phyloP scores from a whole-genome alignment of 2,113 vertebrate genomes.

The Apeltes quadracus region DNA sequence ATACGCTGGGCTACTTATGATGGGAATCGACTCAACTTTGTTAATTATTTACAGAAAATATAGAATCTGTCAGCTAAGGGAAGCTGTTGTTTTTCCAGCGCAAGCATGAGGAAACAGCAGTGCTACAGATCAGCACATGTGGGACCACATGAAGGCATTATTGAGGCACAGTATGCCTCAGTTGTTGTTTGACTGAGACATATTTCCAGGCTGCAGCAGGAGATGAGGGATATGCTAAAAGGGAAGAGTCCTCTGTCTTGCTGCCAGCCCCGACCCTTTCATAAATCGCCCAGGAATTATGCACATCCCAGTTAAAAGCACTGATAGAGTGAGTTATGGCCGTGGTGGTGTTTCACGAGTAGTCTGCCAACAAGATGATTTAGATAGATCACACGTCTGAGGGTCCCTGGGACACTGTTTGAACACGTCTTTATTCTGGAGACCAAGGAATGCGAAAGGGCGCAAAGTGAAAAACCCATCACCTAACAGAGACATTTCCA shows the following conservation, averaged over 20 bases:
- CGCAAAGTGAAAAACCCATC: slow-evolving; percentile 58
- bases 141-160: slow-evolving; percentile 67
- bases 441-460: slow-evolving; percentile 64
- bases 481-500: slow-evolving; percentile 77
- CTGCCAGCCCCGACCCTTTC: slow-evolving; percentile 61
- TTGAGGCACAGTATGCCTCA: slow-evolving; percentile 36
- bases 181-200: slow-evolving; percentile 75
- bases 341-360: slow-evolving; percentile 64
- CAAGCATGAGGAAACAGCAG: slow-evolving; percentile 54
- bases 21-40: slow-evolving; percentile 8
- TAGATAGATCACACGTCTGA: slow-evolving; percentile 72
- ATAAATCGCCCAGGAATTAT: slow-evolving; percentile 72
- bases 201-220: slow-evolving; percentile 69
- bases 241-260: slow-evolving; percentile 43
- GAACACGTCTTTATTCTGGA: slow-evolving; percentile 68
- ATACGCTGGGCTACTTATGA: neutral
- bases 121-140: slow-evolving; percentile 47
- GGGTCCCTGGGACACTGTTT: slow-evolving; percentile 72
- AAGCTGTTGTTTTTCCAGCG: slow-evolving; percentile 53
- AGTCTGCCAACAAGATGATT: slow-evolving; percentile 72
- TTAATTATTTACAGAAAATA: slow-evolving; percentile 29
- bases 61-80: slow-evolving; percentile 22
- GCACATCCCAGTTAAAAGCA: slow-evolving; percentile 65
- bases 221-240: slow-evolving; percentile 61
- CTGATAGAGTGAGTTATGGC: slow-evolving; percentile 64